Conservation (phyloP, 2,888 invertebrate genomes). For the Perizoma affinitatum region DNA sequence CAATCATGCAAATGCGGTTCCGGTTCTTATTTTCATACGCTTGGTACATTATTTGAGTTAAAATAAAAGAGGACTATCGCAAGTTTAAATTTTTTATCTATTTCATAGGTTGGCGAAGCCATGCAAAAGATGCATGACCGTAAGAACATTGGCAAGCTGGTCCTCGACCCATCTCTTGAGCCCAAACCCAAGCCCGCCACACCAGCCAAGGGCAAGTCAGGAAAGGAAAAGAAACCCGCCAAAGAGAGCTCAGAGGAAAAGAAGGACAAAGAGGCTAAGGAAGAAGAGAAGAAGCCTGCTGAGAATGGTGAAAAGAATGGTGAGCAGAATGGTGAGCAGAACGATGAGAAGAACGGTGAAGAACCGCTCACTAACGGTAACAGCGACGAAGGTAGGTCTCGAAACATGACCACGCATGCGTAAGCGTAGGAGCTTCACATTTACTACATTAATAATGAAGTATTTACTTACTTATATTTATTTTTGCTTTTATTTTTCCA, state of each 20-base stretch:
- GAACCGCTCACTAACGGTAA: slow-evolving; percentile 81
- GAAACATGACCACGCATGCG: slow-evolving; percentile 63
- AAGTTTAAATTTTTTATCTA: neutral
- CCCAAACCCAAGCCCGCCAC: slow-evolving; percentile 92
- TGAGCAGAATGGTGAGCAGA: slow-evolving; percentile 70
- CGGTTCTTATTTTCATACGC: neutral
- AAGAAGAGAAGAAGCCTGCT: slow-evolving; percentile 77
- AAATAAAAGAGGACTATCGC: neutral
- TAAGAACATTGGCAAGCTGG: slow-evolving; percentile 94
- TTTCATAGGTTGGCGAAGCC: slow-evolving; percentile 89
- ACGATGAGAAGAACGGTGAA: slow-evolving; percentile 78
- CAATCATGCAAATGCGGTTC: slow-evolving; percentile 10
- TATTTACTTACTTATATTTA: slow-evolving; percentile 42
- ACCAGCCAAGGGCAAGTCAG: slow-evolving; percentile 89
- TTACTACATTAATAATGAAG: slow-evolving; percentile 37
- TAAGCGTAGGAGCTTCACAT: slow-evolving; percentile 66
- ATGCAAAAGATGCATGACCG: slow-evolving; percentile 97
- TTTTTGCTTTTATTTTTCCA: slow-evolving; percentile 49
- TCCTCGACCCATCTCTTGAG: slow-evolving; percentile 91
- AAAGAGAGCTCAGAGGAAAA: slow-evolving; percentile 87
- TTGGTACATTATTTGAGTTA: neutral
- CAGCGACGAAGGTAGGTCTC: slow-evolving; percentile 83
- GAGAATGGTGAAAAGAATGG: slow-evolving; percentile 75
- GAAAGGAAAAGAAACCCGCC: slow-evolving; percentile 87
- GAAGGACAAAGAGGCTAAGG: slow-evolving; percentile 85